A percentile compares a stretch with the other conserved stretches of the same genome.
Evolutionary conservation across 1,140 invertebrate species (phyloP).

Genomic region (Gryllus bimaculatus): DNA sequence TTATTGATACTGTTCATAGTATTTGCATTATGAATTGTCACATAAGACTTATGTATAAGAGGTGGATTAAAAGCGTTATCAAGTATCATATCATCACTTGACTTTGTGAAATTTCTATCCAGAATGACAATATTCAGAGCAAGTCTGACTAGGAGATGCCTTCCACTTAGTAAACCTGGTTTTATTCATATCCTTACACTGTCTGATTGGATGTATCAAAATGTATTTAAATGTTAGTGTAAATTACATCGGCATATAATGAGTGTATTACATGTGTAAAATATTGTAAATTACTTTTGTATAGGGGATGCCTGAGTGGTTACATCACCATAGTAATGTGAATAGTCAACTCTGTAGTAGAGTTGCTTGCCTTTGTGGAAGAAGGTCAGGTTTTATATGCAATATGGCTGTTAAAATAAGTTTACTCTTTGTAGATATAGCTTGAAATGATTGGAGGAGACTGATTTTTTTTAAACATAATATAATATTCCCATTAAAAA

Average conservation of each 20-base stretch:
- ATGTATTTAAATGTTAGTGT: neutral
- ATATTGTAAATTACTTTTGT: neutral
- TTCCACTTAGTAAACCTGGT: neutral
- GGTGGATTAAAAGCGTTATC: too few relatives aligned
- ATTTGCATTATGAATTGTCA: too few relatives aligned
- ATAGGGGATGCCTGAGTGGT: neutral
- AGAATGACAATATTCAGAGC: neutral
- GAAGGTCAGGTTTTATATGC: neutral
- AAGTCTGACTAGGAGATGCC: neutral
- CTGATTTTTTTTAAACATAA: neutral
- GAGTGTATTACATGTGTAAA: neutral
- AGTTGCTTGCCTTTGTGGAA: neutral
- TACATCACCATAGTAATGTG: too few relatives aligned
- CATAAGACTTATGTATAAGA: too few relatives aligned
- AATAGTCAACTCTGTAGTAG: neutral
- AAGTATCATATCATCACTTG: neutral
- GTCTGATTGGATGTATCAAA: neutral
- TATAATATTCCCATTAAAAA: too few relatives aligned
- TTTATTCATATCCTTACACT: neutral
- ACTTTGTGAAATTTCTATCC: neutral
- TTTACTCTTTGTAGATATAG: neutral
- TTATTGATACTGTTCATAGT: too few relatives aligned
- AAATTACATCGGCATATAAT: neutral
- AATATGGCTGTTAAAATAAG: neutral
- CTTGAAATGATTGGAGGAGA: neutral